phyloP scores from a whole-genome alignment of 2,797 vertebrate species.

The Bucorvus abyssinicus region DNA sequence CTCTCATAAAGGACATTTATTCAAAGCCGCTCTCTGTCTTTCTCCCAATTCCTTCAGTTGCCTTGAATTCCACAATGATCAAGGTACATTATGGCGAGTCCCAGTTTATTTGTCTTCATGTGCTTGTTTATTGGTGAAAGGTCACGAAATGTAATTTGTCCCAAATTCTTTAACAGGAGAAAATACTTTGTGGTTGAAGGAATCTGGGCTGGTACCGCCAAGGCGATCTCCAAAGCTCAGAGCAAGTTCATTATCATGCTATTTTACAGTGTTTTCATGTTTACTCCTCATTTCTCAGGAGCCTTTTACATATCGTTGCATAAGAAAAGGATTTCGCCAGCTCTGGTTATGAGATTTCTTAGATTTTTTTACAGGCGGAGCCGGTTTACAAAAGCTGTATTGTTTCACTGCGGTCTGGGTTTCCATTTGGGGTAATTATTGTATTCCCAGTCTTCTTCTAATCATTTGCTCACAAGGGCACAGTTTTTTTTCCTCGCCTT shows the following conservation, averaged over 20 bases:
- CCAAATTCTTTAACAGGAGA: conserved; percentile 42
- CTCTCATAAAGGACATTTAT: conserved; percentile 11
- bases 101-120: conserved; percentile 25
- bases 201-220: not conserved
- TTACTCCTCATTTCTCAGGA: conserved; percentile 23
- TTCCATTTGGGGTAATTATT: conserved; percentile 63
- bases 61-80: not conserved
- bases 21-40: not conserved
- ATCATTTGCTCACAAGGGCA: conserved; percentile 57
- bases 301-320: conserved; percentile 42
- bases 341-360: conserved; percentile 55
- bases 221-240: not conserved
- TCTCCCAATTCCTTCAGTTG: not conserved
- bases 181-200: conserved; percentile 56
- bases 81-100: conserved; percentile 27
- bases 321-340: conserved; percentile 47
- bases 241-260: not conserved
- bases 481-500: not conserved
- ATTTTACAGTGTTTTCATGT: conserved; percentile 8
- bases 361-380: conserved; percentile 26
- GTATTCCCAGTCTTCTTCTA: conserved; percentile 65
- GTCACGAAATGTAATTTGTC: conserved; percentile 40
- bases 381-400: conserved; percentile 57
- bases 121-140: conserved; percentile 24
- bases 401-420: conserved; percentile 54